Conservation (phyloP, 2,797 vertebrate genomes). For the Hoplostethus mediterraneus region DNA sequence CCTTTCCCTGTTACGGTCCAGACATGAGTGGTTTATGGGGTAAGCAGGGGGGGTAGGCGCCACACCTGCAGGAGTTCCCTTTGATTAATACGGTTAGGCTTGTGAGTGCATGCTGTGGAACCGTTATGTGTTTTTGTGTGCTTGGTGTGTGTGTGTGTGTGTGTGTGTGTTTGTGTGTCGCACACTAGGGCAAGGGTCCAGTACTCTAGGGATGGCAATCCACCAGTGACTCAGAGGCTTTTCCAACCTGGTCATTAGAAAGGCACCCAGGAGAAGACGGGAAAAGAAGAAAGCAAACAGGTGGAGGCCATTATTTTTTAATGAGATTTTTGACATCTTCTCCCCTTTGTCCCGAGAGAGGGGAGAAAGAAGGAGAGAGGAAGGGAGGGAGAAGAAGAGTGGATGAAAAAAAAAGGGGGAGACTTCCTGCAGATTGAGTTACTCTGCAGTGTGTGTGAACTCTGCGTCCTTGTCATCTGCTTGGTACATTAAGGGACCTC, state of each 20-base stretch:
- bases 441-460: conserved; percentile 72
- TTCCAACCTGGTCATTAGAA: conserved; percentile 72
- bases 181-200: conserved; percentile 25
- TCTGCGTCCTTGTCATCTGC: conserved; percentile 81
- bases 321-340: conserved; percentile 80
- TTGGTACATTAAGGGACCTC: conserved; percentile 76
- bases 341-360: conserved; percentile 70
- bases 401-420: conserved; percentile 31
- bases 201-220: conserved; percentile 18
- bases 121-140: conserved; percentile 31
- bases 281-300: conserved; percentile 68
- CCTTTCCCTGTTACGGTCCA: conserved; percentile 44
- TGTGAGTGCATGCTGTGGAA: conserved; percentile 32
- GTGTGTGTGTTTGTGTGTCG: conserved; percentile 10
- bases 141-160: conserved; percentile 16
- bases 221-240: conserved; percentile 50
- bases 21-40: conserved; percentile 64
- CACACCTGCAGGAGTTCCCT: conserved; percentile 58
- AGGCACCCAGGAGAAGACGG: conserved; percentile 65
- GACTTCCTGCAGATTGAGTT: conserved; percentile 79
- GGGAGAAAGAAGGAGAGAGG: conserved; percentile 50
- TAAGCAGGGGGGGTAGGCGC: not conserved
- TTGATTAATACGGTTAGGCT: conserved; percentile 58
- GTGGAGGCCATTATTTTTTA: conserved; percentile 82
- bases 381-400: conserved; percentile 26